A percentile compares a stretch with the other conserved stretches of the same genome.
phyloP scores from a whole-genome alignment of 2,113 vertebrate genomes.

The Tympanuchus pallidicinctus region DNA sequence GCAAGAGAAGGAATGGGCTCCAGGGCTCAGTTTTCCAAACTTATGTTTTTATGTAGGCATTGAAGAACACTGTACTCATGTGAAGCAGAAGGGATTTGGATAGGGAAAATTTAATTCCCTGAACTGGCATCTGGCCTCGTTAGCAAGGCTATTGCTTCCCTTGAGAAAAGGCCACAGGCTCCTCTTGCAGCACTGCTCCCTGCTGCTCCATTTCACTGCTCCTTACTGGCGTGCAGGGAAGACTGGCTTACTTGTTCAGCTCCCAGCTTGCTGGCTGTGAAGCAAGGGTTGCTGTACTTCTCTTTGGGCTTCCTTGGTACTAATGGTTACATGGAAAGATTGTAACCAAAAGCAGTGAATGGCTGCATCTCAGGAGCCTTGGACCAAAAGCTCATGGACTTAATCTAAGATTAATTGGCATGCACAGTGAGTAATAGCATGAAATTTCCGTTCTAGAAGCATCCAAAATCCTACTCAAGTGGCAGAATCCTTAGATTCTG shows the following conservation, averaged over 20 bases:
- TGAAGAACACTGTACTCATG: constrained; percentile 26
- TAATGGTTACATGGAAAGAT: neutral
- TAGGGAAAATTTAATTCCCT: constrained; percentile 58
- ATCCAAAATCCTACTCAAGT: neutral
- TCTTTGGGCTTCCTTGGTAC: neutral
- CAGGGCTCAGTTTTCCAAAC: constrained; percentile 6
- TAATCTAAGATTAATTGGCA: neutral
- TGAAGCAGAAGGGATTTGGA: constrained; percentile 40
- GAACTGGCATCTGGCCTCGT: constrained; percentile 54
- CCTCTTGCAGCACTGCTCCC: constrained; percentile 42
- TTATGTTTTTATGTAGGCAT: neutral
- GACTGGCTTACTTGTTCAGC: neutral
- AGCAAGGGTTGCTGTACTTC: neutral
- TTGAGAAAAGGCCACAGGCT: neutral
- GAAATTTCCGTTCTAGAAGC: neutral
- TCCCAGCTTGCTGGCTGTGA: neutral
- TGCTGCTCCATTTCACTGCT: constrained; percentile 49
- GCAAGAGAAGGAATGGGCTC: constrained; percentile 1
- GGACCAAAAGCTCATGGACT: constrained; percentile 14
- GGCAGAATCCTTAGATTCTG: neutral
- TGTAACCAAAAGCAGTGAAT: neutral
- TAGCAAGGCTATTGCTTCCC: constrained; percentile 7
- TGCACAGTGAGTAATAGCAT: neutral
- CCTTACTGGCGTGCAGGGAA: constrained; percentile 4
- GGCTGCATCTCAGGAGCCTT: neutral